A percentile compares a stretch with the other conserved stretches of the same genome.
These are phyloP conservation scores for Xenentodon cancila DNA, from an alignment of 2,797 vertebrate species.

Conservation along the genomic window DNA sequence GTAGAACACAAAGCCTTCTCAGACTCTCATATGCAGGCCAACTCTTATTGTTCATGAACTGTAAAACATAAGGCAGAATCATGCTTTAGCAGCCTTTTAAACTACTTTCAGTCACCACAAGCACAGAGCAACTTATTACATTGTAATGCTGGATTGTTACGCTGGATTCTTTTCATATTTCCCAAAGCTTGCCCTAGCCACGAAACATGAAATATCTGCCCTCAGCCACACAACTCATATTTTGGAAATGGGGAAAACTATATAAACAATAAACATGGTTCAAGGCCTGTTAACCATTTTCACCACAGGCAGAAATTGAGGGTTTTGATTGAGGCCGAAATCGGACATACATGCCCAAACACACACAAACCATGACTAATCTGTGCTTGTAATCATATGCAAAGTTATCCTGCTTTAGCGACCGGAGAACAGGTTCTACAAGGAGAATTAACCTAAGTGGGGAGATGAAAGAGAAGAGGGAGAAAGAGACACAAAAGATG, in stretches of 20 bases:
- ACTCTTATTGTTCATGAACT: constrained; percentile 69
- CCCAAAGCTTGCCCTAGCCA: constrained; percentile 28
- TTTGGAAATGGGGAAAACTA: constrained; percentile 35
- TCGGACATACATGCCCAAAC: constrained; percentile 26
- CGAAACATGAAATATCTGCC: constrained; percentile 54
- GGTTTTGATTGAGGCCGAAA: constrained; percentile 22
- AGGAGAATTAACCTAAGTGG: constrained; percentile 56
- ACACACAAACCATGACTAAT: constrained; percentile 31
- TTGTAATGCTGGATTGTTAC: constrained; percentile 33
- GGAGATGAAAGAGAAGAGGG: constrained; percentile 44
- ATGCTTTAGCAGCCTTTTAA: constrained; percentile 49
- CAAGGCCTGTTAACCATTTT: constrained; percentile 34
- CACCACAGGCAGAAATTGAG: constrained; percentile 28
- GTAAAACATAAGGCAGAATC: constrained; percentile 60
- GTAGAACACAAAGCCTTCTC: constrained; percentile 44
- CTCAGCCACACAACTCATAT: constrained; percentile 3
- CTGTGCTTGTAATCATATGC: constrained; percentile 54
- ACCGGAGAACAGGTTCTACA: constrained; percentile 54
- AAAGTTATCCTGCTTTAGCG: constrained; percentile 58
- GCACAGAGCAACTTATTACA: constrained; percentile 37
- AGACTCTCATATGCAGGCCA: constrained; percentile 58
- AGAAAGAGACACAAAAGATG: constrained; percentile 37
- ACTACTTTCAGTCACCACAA: constrained; percentile 45
- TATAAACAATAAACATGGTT: constrained; percentile 23
- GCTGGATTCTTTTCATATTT: constrained; percentile 28